phyloP scores from a whole-genome alignment of 2,888 invertebrate genomes.

The Aspidiotus destructor region DNA sequence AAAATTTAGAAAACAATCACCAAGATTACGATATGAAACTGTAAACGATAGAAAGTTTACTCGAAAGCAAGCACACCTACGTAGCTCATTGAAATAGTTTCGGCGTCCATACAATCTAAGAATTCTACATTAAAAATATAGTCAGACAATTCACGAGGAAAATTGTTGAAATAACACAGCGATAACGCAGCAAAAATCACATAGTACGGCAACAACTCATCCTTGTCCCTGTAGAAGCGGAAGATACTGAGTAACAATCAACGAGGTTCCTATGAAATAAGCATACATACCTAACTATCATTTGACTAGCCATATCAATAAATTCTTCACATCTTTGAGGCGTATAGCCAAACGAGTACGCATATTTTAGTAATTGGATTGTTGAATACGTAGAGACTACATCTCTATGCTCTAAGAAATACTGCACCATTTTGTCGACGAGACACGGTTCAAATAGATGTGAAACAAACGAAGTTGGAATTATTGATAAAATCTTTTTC shows the following conservation, averaged over 20 bases:
- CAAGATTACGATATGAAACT: background rate
- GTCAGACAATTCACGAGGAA: slow-evolving; percentile 47
- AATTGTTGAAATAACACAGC: slow-evolving; percentile 47
- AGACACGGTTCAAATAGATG: slow-evolving; percentile 25
- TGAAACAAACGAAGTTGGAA: slow-evolving; percentile 19
- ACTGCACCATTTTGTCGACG: slow-evolving; percentile 17
- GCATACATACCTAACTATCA: slow-evolving; percentile 25
- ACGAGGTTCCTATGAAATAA: too few species aligned
- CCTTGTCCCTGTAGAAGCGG: slow-evolving; percentile 46
- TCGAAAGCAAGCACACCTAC: background rate
- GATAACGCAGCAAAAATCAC: slow-evolving; percentile 48
- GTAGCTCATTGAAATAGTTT: slow-evolving; percentile 41
- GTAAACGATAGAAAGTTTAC: background rate
- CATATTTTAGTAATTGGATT: slow-evolving; percentile 26
- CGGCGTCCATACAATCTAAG: slow-evolving; percentile 50
- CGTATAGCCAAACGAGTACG: slow-evolving; percentile 24
- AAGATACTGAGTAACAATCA: background rate
- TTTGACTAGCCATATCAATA: slow-evolving; percentile 16
- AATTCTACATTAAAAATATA: slow-evolving; percentile 52
- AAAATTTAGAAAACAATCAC: slow-evolving; percentile 33
- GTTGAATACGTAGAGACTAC: slow-evolving; percentile 22
- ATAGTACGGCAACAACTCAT: slow-evolving; percentile 47
- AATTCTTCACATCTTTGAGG: slow-evolving; percentile 24
- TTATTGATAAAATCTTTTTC: slow-evolving; percentile 20
- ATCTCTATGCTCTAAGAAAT: slow-evolving; percentile 26